Base-by-base conservation (phyloP, 2,113 vertebrate species). In the Hirundichthys speculiger region DNA sequence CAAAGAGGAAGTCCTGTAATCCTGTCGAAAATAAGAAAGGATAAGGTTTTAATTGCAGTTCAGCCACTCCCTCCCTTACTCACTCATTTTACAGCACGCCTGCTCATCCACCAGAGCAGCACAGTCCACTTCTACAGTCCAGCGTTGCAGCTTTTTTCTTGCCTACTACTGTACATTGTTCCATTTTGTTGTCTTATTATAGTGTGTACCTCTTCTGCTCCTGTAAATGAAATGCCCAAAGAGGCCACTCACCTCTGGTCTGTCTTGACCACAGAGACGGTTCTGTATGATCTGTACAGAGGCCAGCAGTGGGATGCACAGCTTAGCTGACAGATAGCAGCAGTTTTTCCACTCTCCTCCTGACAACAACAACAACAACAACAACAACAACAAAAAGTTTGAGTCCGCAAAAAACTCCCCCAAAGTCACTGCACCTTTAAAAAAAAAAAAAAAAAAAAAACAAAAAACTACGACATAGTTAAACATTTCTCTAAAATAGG, bases 151-250 rank as follows among this genome's bases (percentile, higher is more conserved):
- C 30, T 34, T 9, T 34, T 34, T 34, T 34, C 30, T 34, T 34
- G 30, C 30, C 30, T 34, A 34, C 11, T 34, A 10, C 30, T 34
- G 30, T 10, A 34, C 9, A 34, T 34, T 25, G 14, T 73, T 77
- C 71, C 34, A 48, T 65, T 87, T 87, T 82, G 78, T 73, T 77
- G 76, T 70, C 77, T 80, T 83, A 67, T 84, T 84, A 83, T 83
- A 80, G 65, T 49, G 74, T 65, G 80, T 55, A 69, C 54, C 64
- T 77, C 73, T 57, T 78, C 25, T 24, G 75, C 74, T 73, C 75
- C 55, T 89, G 75, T 69, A 86, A 91, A 88, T 67, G 57, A 84
- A 85, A 83, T 80, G 75, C 66, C 78, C 73, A 80, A 81, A 83
- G 82, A 88, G 59, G 65, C 69, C 72, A 77, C 65, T 79, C 27